These are phyloP conservation scores for Larimichthys crocea DNA, from an alignment of 2,113 vertebrate species.

Conservation along the genomic window DNA sequence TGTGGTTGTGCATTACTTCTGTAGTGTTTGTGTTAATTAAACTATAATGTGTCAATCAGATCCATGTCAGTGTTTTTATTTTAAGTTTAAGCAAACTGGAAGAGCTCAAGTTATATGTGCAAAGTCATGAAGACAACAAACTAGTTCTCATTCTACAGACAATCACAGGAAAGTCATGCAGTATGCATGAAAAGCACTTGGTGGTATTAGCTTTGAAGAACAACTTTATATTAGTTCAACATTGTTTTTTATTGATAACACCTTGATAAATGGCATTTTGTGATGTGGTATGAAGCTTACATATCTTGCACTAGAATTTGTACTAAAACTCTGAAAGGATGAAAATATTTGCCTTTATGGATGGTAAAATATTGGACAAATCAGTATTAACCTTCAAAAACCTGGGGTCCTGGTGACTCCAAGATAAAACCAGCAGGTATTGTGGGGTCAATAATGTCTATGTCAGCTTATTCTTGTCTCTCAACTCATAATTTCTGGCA, in stretches of 20 bases:
- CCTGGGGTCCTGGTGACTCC: neutral
- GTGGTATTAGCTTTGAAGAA: neutral
- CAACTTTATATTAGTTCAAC: neutral
- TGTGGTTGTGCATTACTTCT: neutral
- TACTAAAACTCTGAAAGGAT: neutral
- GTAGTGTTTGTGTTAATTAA: neutral
- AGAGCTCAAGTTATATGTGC: neutral
- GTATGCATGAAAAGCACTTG: neutral
- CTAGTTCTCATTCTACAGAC: neutral
- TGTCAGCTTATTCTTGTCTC: neutral
- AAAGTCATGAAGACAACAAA: neutral
- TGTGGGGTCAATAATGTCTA: too few species aligned
- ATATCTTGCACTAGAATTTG: neutral
- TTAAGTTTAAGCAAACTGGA: neutral
- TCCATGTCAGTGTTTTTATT: neutral
- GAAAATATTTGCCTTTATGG: neutral
- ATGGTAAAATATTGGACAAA: neutral
- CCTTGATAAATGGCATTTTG: neutral
- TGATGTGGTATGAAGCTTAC: neutral
- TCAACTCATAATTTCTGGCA: neutral
- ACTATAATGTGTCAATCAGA: neutral
- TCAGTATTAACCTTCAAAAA: neutral
- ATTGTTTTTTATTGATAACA: neutral
- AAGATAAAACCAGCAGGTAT: too few species aligned
- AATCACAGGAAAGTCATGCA: neutral